A percentile compares a stretch with the other conserved stretches of the same genome.
Evolutionary conservation across 1,140 invertebrate species (phyloP).

Genomic region (Metopolophium dirhodum): DNA sequence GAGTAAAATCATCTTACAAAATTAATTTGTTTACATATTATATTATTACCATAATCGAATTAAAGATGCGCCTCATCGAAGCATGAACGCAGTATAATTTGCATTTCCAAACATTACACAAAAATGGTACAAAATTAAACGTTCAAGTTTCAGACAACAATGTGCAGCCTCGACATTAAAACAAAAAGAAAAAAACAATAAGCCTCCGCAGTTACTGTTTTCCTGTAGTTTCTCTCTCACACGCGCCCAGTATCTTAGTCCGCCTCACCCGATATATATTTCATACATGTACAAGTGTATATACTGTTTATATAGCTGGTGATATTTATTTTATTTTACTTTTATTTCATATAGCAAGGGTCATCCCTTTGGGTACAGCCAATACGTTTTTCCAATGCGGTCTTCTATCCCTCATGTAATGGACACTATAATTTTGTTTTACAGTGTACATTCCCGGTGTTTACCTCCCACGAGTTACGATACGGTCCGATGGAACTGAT

Average conservation of each 20-base stretch:
- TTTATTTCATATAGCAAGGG: neutral
- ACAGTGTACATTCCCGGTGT: neutral
- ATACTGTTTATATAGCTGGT: neutral
- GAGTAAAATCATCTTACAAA: neutral
- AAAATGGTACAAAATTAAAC: slow-evolving; percentile 1
- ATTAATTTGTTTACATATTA: neutral
- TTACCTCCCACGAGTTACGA: neutral
- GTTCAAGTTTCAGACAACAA: neutral
- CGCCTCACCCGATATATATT: neutral
- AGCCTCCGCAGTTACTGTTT: neutral
- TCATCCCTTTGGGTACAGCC: slow-evolving; percentile 12
- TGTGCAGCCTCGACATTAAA: neutral
- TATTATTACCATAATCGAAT: slow-evolving; percentile 15
- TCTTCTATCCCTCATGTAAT: slow-evolving; percentile 25
- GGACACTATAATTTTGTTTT: slow-evolving; percentile 39
- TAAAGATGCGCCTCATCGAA: neutral
- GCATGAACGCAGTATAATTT: neutral
- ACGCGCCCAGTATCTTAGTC: neutral
- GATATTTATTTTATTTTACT: slow-evolving; percentile 18
- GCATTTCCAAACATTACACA: neutral
- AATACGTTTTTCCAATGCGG: slow-evolving; percentile 34
- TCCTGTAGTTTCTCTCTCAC: neutral
- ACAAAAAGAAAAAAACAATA: neutral
- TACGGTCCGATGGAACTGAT: slow-evolving; percentile 1
- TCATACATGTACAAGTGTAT: neutral